Base-by-base conservation (phyloP, 2,888 invertebrate species). In the Cheilosia grossa region DNA sequence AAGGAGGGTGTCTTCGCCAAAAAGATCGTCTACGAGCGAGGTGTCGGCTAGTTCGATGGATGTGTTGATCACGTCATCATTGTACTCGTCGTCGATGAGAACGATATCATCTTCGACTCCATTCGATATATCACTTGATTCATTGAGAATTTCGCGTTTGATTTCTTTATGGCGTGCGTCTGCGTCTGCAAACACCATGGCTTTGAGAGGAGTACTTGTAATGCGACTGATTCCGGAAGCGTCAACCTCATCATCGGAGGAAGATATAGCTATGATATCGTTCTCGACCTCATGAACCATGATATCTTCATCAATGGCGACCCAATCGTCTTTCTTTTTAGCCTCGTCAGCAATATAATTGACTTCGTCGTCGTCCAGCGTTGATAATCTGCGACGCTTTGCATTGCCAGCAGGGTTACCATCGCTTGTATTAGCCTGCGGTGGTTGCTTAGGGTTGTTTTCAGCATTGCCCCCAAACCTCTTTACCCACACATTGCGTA, bases 131-230 rank as follows among this genome's bases (percentile, higher is more conserved):
- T 88, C 89, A 27, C 81, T 75, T 10, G 88, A 85, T 17, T 90
- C 91, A 69, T 90, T 90, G 51, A 91, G 75, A 10, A 92, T 90
- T 87, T 92, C 91, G 3, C 90, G 87, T 77, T 91, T 91, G 7
- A 92, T 91, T 27, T 88, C 87, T 2, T 82, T 87, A 4, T 90
- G 90, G 0, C 90, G 89, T 64, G 90, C 89, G 30, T 88, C 88
- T 19, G 88, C 86, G 15, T 88, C 89, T 0, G 72, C 56, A 70
- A 78, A 85, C 1, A 69, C 54, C 73, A 73, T 58, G 9, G 63
- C 64, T 27, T 80, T 87, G 30, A 58, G 54, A 19, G 64, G 64
- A 15, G 42, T 67, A 10, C 61, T 69, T 2, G 53, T 13, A 15
- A 7, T 10, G 17, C 21, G 47, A 15, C 13, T 15, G 10, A 13